Conservation (phyloP, 2,888 invertebrate genomes). For the Lamellibrachia satsuma region DNA sequence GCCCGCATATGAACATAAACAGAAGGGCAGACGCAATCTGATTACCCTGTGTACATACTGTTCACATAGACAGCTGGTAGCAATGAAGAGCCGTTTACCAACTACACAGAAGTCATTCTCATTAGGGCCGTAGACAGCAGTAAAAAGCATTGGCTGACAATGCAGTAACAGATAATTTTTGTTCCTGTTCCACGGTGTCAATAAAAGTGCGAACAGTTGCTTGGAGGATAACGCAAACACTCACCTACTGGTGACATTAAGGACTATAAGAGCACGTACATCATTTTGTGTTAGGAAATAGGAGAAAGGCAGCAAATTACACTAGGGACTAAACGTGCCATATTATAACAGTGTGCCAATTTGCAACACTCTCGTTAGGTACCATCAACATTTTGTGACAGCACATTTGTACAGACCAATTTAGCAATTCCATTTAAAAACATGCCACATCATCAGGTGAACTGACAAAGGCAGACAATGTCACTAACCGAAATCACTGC, state of each 20-base stretch:
- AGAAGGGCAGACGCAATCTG: background rate
- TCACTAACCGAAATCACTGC: too few relatives aligned
- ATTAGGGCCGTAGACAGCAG: background rate
- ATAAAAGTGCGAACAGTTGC: background rate
- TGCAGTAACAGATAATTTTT: background rate
- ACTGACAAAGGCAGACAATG: background rate
- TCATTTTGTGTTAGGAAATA: background rate
- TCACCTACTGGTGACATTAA: background rate
- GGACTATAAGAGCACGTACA: background rate
- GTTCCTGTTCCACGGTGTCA: background rate
- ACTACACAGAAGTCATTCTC: background rate
- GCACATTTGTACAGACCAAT: background rate
- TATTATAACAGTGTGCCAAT: too few relatives aligned
- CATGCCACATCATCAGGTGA: background rate
- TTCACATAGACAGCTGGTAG: background rate
- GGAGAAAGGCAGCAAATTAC: too few relatives aligned
- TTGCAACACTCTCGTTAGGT: too few relatives aligned
- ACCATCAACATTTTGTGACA: too few relatives aligned
- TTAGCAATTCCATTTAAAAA: background rate
- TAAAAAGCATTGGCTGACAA: background rate
- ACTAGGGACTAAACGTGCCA: too few relatives aligned
- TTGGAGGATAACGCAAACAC: background rate
- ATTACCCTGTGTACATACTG: background rate
- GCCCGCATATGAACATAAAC: background rate
- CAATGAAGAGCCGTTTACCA: background rate